Percentiles rank a stretch among this genome's conserved stretches.
These are phyloP conservation scores for Coleophora flavipennella DNA, from an alignment of 2,888 invertebrate genomes.

Conservation along the genomic window DNA sequence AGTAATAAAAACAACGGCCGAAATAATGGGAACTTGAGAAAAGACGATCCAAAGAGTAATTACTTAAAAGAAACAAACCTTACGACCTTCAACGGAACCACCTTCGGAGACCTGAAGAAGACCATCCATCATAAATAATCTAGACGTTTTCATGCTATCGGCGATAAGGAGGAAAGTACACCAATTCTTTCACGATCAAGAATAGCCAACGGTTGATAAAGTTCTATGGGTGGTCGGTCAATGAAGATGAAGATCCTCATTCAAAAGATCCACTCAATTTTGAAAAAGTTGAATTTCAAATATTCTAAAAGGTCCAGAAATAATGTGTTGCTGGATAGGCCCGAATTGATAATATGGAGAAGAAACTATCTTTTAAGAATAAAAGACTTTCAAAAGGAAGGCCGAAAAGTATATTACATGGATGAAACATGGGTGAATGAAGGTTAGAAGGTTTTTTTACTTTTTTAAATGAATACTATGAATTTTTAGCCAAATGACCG, in stretches of 20 bases:
- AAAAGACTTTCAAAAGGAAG: conserved; percentile 8
- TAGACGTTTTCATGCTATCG: not conserved
- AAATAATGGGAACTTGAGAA: no score
- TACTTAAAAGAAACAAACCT: no score
- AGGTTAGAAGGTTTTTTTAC: no score
- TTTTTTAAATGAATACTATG: no score
- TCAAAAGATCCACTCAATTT: not conserved
- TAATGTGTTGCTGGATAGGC: conserved; percentile 4
- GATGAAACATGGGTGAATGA: conserved; percentile 14
- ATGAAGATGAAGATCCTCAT: not conserved
- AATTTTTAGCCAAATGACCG: no score
- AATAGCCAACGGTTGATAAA: conserved; percentile 1
- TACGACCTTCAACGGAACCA: no score
- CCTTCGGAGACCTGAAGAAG: no score
- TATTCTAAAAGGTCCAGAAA: not conserved
- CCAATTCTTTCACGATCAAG: not conserved
- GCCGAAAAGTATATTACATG: conserved; percentile 10
- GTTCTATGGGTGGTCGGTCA: not conserved
- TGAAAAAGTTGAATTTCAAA: conserved; percentile 3
- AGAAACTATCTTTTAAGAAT: conserved; percentile 9
- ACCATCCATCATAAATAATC: no score
- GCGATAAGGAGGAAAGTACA: conserved; percentile 1
- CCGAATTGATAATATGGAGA: conserved; percentile 11
- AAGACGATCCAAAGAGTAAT: no score
- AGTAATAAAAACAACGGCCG: no score